phyloP scores from a whole-genome alignment of 2,797 vertebrate species.

The Avahi laniger region DNA sequence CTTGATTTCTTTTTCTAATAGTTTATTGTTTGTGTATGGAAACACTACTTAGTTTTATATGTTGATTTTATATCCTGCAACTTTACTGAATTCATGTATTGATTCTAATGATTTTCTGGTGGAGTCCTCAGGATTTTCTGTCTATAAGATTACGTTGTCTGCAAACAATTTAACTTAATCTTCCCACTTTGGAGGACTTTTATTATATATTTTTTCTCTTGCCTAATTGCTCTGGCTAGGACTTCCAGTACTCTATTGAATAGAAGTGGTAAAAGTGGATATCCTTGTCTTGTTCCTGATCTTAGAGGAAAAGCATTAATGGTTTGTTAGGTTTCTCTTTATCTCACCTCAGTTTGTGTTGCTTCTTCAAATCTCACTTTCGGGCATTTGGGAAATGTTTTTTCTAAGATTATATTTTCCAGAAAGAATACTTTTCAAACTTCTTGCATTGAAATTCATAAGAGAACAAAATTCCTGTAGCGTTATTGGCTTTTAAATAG shows the following conservation, averaged over 20 bases:
- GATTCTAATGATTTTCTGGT: neutral
- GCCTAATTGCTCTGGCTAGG: neutral
- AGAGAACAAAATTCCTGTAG: neutral
- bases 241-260: neutral
- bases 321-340: neutral
- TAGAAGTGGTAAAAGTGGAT: neutral
- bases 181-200: neutral
- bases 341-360: neutral
- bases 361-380: constrained; percentile 4
- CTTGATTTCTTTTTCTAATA: neutral
- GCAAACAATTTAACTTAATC: neutral
- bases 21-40: neutral
- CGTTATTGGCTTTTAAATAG: neutral
- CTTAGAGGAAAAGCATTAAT: neutral
- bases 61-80: neutral
- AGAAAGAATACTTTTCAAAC: neutral
- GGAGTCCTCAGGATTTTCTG: neutral
- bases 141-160: neutral
- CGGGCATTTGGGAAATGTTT: neutral
- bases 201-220: neutral
- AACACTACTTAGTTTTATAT: neutral
- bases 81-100: neutral
- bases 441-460: neutral
- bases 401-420: neutral
- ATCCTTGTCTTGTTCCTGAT: neutral